Evolutionary conservation across 1,140 invertebrate genomes (phyloP).

Genomic region (Dendrolimus punctatus): DNA sequence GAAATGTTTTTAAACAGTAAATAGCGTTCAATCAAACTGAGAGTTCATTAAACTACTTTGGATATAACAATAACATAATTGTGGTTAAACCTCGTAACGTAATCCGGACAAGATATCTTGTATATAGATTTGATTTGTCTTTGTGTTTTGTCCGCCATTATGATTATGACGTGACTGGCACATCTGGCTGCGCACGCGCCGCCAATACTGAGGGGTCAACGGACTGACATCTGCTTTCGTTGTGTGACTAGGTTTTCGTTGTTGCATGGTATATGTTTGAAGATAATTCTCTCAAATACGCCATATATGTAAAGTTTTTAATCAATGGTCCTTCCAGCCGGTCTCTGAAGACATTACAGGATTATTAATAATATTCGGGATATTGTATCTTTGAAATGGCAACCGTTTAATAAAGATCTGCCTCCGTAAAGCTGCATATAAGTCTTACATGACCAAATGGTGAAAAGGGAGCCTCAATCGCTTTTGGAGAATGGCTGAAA

Average conservation of each 20-base stretch:
- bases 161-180: constrained; percentile 60
- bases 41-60: constrained; percentile 45
- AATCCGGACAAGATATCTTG: constrained; percentile 55
- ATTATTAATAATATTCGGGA: no score
- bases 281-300: no score
- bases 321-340: no score
- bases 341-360: no score
- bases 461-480: no score
- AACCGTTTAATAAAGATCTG: no score
- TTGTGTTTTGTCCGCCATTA: constrained; percentile 47
- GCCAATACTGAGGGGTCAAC: constrained; percentile 37
- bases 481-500: no score
- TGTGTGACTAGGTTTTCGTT: neutral
- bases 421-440: no score
- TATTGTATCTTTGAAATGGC: no score
- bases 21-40: constrained; percentile 31
- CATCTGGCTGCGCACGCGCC: constrained; percentile 49
- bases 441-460: no score
- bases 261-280: neutral
- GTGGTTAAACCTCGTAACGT: constrained; percentile 60
- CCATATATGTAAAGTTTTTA: no score
- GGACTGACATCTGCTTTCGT: constrained; percentile 15
- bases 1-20: no score
- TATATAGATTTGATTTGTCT: constrained; percentile 44
- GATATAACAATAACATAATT: constrained; percentile 53